These are phyloP conservation scores for Acyrthosiphon pisum DNA, from an alignment of 1,140 invertebrate species.

Conservation along the genomic window DNA sequence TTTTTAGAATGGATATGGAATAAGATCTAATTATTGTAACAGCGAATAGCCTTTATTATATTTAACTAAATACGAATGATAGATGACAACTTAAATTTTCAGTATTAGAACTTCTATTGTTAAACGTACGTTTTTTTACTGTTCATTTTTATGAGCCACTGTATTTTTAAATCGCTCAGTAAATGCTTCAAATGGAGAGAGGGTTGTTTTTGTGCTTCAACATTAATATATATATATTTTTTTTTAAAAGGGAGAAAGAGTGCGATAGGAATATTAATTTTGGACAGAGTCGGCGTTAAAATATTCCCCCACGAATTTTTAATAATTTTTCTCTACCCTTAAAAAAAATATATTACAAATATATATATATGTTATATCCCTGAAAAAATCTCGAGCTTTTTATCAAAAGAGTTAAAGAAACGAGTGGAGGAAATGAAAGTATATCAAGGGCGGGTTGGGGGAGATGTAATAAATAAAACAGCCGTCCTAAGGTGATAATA, in stretches of 20 bases:
- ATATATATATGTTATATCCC: conserved; percentile 19
- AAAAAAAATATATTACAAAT: background rate
- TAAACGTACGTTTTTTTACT: conserved; percentile 22
- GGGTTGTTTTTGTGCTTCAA: conserved; percentile 44
- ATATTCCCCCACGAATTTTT: conserved; percentile 55
- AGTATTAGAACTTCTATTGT: conserved; percentile 12
- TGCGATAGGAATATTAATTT: conserved; percentile 55
- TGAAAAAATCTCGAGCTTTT: conserved; percentile 51
- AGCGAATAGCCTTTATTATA: background rate
- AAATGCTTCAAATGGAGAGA: conserved; percentile 37
- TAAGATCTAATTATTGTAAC: background rate
- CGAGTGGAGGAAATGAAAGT: conserved; percentile 45
- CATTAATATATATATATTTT: conserved; percentile 24
- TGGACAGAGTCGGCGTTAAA: conserved; percentile 37
- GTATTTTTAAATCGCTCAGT: conserved; percentile 51
- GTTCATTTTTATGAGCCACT: background rate
- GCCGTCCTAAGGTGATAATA: conserved; percentile 54
- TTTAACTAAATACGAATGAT: background rate
- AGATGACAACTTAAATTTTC: background rate
- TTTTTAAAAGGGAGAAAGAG: background rate
- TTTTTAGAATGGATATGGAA: background rate
- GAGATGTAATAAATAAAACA: conserved; percentile 49
- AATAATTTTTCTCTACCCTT: conserved; percentile 48
- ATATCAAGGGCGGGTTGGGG: background rate
- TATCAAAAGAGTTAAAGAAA: conserved; percentile 56